Evolutionary conservation across 2,797 vertebrate genomes (phyloP), one percentile per base, ranked within the genome.

Genomic region (Crocidura indochinensis): DNA sequence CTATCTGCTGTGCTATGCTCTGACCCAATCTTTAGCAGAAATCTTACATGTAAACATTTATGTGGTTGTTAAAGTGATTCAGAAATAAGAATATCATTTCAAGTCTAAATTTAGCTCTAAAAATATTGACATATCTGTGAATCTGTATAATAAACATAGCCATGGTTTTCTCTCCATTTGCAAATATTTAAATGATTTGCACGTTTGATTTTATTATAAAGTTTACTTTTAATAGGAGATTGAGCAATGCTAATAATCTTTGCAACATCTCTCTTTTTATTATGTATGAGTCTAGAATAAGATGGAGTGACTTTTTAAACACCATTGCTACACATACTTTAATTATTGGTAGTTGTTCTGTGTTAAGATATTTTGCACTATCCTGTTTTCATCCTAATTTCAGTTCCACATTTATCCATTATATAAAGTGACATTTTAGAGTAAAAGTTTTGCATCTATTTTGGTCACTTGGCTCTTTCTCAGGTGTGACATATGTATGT

Each of bases 391-490:
- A 56, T 24, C 56, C 38, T 60, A 69, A 78, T 60, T 67, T 88
- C 2, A 29, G 9, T 72, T 72, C 6, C 56, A 53, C 1, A 71
- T 69, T 86, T 74, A 65, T 90, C 7, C n/a, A 81, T 49, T 86
- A 44, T 56, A 56, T 44, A 56, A 12, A 8, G 27, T 73, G 26
- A 86, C n/a, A 53, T 72, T 83, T 65, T 46, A 80, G 53, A 75
- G n/a, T 60, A 49, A 89, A 78, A 31, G 20, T 0, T n/a, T 15
- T 77, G 5, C 77, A 20, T n/a, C 64, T 84, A 46, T 77, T 91
- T 95, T 38, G 80, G 17, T 72, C 11, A 22, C 14, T 83, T 94
- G 87, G 60, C 77, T 92, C 88, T 92, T 83, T 17, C 53, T 90
- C 65, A 65, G 53, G 19, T 46, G 65, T 29, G 19, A 4, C 38